These are phyloP conservation scores for Pseudomugil gertrudae DNA, from an alignment of 2,797 vertebrate species.

Conservation along the genomic window DNA sequence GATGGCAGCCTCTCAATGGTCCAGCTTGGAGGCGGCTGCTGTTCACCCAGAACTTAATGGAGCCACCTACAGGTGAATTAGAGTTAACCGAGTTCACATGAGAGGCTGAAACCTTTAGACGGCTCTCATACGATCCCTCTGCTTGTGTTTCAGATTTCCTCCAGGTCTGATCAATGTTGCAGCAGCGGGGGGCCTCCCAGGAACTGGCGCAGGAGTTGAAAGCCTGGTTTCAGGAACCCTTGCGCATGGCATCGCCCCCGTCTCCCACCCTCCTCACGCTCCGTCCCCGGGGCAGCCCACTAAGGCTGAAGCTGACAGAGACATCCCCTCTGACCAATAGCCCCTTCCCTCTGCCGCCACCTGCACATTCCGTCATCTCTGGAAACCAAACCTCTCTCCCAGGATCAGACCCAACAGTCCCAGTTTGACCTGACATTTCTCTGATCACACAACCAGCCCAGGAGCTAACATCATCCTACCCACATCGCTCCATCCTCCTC, in stretches of 20 bases:
- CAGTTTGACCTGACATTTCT: slow-evolving; percentile 70
- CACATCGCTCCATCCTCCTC: slow-evolving; percentile 43
- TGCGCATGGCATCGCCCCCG: slow-evolving; percentile 86
- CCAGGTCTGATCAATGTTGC: slow-evolving; percentile 89
- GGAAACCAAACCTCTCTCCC: slow-evolving; percentile 66
- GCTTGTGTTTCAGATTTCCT: slow-evolving; percentile 85
- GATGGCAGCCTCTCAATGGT: slow-evolving; percentile 92
- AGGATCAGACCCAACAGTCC: slow-evolving; percentile 62
- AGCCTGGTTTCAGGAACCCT: slow-evolving; percentile 87
- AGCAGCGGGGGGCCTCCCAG: slow-evolving; percentile 86
- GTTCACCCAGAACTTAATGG: slow-evolving; percentile 94
- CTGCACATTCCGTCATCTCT: slow-evolving; percentile 84
- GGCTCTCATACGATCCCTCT: not conserved
- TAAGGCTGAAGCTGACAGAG: slow-evolving; percentile 95
- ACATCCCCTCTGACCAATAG: slow-evolving; percentile 95
- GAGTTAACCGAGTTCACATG: not conserved
- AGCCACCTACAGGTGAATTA: slow-evolving; percentile 87
- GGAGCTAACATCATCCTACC: slow-evolving; percentile 47
- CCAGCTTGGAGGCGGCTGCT: slow-evolving; percentile 88
- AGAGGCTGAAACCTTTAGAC: not conserved
- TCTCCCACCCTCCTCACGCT: slow-evolving; percentile 88
- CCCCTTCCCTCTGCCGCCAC: slow-evolving; percentile 67
- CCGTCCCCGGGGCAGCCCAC: slow-evolving; percentile 91
- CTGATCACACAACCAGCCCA: slow-evolving; percentile 79
- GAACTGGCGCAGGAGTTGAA: slow-evolving; percentile 86